Evolutionary conservation across 2,888 invertebrate genomes (phyloP).

Genomic region (Sipha maydis): DNA sequence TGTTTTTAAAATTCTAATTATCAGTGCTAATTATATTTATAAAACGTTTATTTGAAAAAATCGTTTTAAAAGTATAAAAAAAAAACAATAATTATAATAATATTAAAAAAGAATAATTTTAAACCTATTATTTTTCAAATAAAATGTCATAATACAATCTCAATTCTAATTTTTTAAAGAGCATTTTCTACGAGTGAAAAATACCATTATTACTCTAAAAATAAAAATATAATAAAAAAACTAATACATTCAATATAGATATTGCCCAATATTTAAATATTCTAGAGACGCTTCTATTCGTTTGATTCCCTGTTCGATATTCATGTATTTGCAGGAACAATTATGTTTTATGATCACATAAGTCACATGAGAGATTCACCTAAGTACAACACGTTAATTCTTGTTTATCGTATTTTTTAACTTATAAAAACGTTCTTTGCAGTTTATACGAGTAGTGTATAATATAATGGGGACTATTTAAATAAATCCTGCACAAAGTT

Average conservation of each 20-base stretch:
- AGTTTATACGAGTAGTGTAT: neutral
- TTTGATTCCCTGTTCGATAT: neutral
- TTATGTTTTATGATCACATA: conserved; percentile 38
- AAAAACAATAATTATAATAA: no score
- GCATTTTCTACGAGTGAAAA: no score
- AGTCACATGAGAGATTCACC: neutral
- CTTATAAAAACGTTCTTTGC: conserved; percentile 24
- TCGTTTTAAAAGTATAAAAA: no score
- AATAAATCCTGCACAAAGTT: conserved; percentile 7
- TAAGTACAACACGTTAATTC: conserved; percentile 19
- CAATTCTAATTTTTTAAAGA: no score
- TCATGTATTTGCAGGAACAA: neutral
- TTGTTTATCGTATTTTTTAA: neutral
- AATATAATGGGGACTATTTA: conserved; percentile 19
- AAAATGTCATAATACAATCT: no score
- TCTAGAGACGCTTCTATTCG: neutral
- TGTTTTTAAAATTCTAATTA: no score
- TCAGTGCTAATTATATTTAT: no score
- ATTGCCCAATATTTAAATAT: conserved; percentile 24
- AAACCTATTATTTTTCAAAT: no score
- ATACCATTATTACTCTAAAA: no score
- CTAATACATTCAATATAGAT: conserved; percentile 10
- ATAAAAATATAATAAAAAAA: conserved; percentile 1
- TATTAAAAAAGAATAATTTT: no score
- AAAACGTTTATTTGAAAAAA: no score